Base-by-base conservation (phyloP, 1,140 invertebrate species). In the Drosophila gunungcola region DNA sequence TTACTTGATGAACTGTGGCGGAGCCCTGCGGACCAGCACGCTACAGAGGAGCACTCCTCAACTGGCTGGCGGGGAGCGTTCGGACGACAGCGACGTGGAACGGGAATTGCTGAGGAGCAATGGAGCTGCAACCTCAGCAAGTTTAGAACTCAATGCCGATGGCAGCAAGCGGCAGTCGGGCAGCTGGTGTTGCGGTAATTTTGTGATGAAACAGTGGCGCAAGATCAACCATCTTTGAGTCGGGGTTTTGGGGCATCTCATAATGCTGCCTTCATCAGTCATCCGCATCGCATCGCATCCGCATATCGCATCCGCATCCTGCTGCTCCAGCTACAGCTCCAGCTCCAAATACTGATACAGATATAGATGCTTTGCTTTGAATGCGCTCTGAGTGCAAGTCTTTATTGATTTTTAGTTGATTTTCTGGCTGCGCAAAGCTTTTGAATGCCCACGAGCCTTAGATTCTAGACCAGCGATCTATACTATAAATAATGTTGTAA, bases 111-210 rank as follows among this genome's bases (percentile, higher is more conserved):
- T 76, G n/a, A 42, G 79, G 10, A 16, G 32, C 57, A 84, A 61
- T 53, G 82, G 61, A 36, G 38, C 48, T 2, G 61, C 42, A 12
- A 45, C 45, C 2, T 34, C 52, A 11, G 52, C 48, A 0, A 32
- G n/a, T 0, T 6, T 82, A 46, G 83, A 86, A 11, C 60, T 88
- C 0, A 88, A 86, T 62, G 55, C 80, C 65, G 84, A 81, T 65
- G 73, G 76, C 3, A 67, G 58, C 32, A 90, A 89, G 42, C 57
- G 84, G 43, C 90, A 92, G 55, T 92, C 91, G 48, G 91, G 93
- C 51, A 94, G 93, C 52, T 94, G 94, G 94, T 94, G 94, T 91
- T 94, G 94, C 91, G 94, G 93, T 76, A 94, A 93, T 86, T 94
- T 94, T 91, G 93, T 94, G 43, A 90, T 92, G 81, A 93, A 93